Conservation (phyloP, 2,797 vertebrate genomes). For the Pseudochirops corinnae region DNA sequence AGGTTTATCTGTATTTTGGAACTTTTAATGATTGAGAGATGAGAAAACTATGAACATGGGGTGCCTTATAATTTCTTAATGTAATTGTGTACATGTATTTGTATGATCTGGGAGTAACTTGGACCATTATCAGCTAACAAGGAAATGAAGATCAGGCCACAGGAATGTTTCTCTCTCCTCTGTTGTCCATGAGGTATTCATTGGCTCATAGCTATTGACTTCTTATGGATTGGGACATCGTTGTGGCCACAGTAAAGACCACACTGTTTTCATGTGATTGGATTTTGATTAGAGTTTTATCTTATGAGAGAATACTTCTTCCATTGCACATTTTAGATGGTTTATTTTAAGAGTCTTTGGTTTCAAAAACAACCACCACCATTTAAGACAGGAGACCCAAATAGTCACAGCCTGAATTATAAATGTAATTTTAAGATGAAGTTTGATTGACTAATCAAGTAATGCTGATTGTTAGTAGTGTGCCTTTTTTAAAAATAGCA, state of each 20-base stretch:
- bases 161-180: not conserved
- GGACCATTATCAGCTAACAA: slow-evolving; percentile 6
- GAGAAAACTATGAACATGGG: slow-evolving; percentile 8
- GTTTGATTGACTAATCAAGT: slow-evolving; percentile 32
- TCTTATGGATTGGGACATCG: slow-evolving; percentile 26
- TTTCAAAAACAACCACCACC: slow-evolving; percentile 9
- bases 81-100: not conserved
- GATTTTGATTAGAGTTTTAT: slow-evolving; percentile 46
- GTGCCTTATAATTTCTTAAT: not conserved
- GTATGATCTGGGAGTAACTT: slow-evolving; percentile 12
- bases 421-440: slow-evolving; percentile 49
- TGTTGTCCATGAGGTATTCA: not conserved
- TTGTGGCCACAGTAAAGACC: slow-evolving; percentile 33
- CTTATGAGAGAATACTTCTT: slow-evolving; percentile 37
- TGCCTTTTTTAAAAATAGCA: not conserved
- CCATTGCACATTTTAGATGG: slow-evolving; percentile 15
- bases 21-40: slow-evolving; percentile 13
- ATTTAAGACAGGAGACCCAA: slow-evolving; percentile 47
- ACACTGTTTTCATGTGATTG: slow-evolving; percentile 52
- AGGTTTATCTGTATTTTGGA: not conserved
- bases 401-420: slow-evolving; percentile 26
- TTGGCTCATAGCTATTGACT: not conserved
- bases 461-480: not conserved
- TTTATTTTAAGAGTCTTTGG: slow-evolving; percentile 66
- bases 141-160: not conserved